phyloP scores from a whole-genome alignment of 2,888 invertebrate species.

The Mythimna pallens region DNA sequence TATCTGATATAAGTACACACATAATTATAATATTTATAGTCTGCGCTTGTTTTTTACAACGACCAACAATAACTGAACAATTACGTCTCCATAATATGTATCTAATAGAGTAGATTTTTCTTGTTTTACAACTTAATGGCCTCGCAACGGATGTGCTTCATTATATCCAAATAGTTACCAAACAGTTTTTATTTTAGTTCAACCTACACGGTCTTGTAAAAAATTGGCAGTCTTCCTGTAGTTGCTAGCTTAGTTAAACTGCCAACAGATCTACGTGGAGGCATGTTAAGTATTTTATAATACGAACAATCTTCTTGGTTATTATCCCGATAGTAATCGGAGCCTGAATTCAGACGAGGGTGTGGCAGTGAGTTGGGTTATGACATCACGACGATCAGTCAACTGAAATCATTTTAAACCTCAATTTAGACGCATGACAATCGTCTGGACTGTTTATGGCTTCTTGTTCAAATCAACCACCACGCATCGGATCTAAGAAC shows the following conservation, averaged over 20 bases:
- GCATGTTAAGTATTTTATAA: conserved; percentile 58
- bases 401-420: conserved; percentile 13
- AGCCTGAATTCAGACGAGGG: conserved; percentile 42
- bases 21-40: conserved; percentile 53
- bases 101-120: conserved; percentile 64
- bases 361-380: conserved; percentile 56
- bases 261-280: conserved; percentile 35
- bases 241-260: conserved; percentile 32
- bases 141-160: conserved; percentile 66
- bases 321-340: conserved; percentile 31
- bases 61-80: conserved; percentile 58
- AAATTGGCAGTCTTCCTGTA: conserved; percentile 46
- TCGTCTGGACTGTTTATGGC: neutral
- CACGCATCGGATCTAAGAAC: too few relatives aligned
- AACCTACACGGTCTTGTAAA: conserved; percentile 46
- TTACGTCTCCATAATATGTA: conserved; percentile 61
- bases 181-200: conserved; percentile 59
- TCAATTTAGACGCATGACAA: conserved; percentile 26
- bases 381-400: conserved; percentile 29
- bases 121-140: conserved; percentile 69
- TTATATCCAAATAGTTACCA: conserved; percentile 67
- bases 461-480: conserved; percentile 4
- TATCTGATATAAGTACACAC: conserved; percentile 27
- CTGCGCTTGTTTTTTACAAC: conserved; percentile 46
- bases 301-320: conserved; percentile 32